Base-by-base conservation (phyloP, 2,113 vertebrate genomes). In the Dryoscopus gambensis region DNA sequence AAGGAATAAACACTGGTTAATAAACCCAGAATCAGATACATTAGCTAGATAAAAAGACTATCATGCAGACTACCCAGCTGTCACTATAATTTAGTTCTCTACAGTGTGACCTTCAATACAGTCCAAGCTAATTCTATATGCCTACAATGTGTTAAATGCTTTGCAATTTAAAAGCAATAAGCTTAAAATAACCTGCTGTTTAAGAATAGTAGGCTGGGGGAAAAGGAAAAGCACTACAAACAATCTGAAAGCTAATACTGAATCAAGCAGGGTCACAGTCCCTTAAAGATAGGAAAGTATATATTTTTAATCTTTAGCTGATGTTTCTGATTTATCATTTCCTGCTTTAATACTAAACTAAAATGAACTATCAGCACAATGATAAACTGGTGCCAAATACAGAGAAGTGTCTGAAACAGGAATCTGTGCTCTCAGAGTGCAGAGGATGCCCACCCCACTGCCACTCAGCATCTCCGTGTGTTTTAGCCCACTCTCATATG, bases 91-190 rank as follows among this genome's bases (percentile, higher is more conserved):
- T 91, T 86, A 80, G 50, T 15, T 90, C 63, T 84, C 47, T 62
- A 16, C 4, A 88, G 47, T 5, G 12, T 77, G 60, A 93, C 52
- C 60, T 93, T 94, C 93, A 86, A 8, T 85, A 52, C 60, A 52
- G 52, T 31, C 82, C 84, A 80, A 40, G 31, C 39, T 86, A 84
- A 88, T 91, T 88, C 76, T 70, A 70, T 44, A 56, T 78, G 71
- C 27, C 46, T 90, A 35, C 42, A 74, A 63, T 28, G 3, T 64
- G 70, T 83, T 88, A 90, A 86, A 70, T 44, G 11, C 5, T 55
- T 75, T 70, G 56, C 68, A 96, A 63, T 95, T 88, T 90, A 77
- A 93, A 86, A 90, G 59, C 44, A 85, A 76, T 65, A 80, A 73
- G 33, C 46, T 95, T 94, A 73, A 93, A 94, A 87, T 77, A 90